Conservation (phyloP, 2,888 invertebrate genomes). For the Nymphalis urticae region DNA sequence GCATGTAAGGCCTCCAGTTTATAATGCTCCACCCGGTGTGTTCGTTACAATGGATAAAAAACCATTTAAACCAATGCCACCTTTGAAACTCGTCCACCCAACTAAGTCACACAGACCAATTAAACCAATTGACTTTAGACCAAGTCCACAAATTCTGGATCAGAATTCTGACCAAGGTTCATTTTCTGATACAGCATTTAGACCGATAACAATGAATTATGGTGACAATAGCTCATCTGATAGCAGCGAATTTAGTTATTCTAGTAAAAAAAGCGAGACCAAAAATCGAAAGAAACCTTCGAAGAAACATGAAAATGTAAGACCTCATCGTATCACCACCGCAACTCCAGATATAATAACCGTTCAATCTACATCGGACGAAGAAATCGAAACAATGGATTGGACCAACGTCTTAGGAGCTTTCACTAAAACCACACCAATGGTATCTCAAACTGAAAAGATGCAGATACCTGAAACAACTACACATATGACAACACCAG, state of each 20-base stretch:
- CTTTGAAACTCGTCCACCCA: slow-evolving; percentile 57
- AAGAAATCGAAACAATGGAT: slow-evolving; percentile 53
- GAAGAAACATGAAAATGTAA: slow-evolving; percentile 60
- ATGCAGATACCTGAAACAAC: slow-evolving; percentile 45
- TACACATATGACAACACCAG: slow-evolving; percentile 38
- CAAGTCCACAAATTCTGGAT: slow-evolving; percentile 72
- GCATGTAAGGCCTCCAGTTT: slow-evolving; percentile 69
- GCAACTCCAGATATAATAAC: slow-evolving; percentile 67
- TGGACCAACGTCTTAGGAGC: slow-evolving; percentile 69
- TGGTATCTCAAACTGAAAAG: slow-evolving; percentile 55
- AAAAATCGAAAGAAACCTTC: slow-evolving; percentile 56
- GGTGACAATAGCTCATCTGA: slow-evolving; percentile 48
- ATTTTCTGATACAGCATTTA: slow-evolving; percentile 61
- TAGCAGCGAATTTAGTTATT: slow-evolving; percentile 41
- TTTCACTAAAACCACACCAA: slow-evolving; percentile 71
- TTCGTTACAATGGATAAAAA: slow-evolving; percentile 76
- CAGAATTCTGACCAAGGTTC: slow-evolving; percentile 59
- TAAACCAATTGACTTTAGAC: slow-evolving; percentile 64
- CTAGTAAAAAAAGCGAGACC: slow-evolving; percentile 48
- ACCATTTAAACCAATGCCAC: slow-evolving; percentile 76
- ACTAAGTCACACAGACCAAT: slow-evolving; percentile 53
- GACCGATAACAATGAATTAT: slow-evolving; percentile 63
- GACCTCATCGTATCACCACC: slow-evolving; percentile 50
- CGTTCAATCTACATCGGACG: slow-evolving; percentile 46
- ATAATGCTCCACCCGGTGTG: slow-evolving; percentile 74